Conservation (phyloP, 2,888 invertebrate genomes). For the Adelphocoris suturalis region DNA sequence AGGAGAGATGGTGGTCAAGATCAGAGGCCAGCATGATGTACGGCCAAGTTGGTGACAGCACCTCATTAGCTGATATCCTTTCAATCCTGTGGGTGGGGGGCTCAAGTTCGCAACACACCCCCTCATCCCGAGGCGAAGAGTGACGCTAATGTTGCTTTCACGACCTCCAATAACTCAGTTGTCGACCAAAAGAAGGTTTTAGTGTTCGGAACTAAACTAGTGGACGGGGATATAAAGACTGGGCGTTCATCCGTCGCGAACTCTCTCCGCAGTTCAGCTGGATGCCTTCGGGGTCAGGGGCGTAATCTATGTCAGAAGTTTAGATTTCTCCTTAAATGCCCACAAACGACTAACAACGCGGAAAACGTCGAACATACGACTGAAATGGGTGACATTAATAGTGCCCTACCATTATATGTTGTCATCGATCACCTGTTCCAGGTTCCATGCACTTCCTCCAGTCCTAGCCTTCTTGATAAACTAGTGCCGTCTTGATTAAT, state of each 20-base stretch:
- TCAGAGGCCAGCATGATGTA: not conserved
- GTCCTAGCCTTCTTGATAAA: too few species aligned
- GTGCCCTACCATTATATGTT: too few species aligned
- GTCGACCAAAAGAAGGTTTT: slow-evolving; percentile 9
- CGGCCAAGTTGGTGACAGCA: not conserved
- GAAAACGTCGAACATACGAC: too few species aligned
- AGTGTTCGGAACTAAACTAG: too few species aligned
- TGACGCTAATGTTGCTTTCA: slow-evolving; percentile 19
- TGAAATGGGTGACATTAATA: too few species aligned
- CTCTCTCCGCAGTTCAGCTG: not conserved
- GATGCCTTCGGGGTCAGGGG: not conserved
- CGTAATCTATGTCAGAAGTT: not conserved
- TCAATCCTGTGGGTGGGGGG: not conserved
- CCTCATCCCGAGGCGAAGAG: not conserved
- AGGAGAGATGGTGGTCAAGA: not conserved
- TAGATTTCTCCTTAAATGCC: too few species aligned
- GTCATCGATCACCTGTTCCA: too few species aligned
- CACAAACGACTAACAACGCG: too few species aligned
- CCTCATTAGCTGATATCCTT: slow-evolving; percentile 11
- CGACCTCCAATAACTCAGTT: slow-evolving; percentile 36
- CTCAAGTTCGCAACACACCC: not conserved
- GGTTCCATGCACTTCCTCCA: too few species aligned
- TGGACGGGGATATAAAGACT: not conserved
- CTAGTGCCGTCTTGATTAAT: too few species aligned
- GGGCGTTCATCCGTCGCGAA: slow-evolving; percentile 2